Base-by-base conservation (phyloP, 2,113 vertebrate genomes). In the Theropithecus gelada region DNA sequence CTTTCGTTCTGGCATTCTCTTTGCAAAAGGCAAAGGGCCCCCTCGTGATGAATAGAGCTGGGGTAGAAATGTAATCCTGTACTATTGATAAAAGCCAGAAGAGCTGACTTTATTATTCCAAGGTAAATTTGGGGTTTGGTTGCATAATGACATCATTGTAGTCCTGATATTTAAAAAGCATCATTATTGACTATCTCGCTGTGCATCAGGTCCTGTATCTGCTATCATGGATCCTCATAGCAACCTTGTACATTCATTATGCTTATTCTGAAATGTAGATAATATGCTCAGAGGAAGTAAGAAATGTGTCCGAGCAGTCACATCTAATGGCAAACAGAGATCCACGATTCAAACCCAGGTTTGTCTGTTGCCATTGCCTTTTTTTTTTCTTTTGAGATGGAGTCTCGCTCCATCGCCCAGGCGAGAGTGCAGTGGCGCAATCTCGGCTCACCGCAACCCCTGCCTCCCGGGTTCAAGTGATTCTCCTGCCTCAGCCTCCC, bases 1-100 rank as follows among this genome's bases (percentile, higher is more conserved):
- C 88, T 98, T 98, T 98, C 80, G 38, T 98, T 98, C 95, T 98
- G 92, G 73, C 70, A 86, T 48, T 84, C 94, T 97, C 93, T 96
- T 90, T 90, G 90, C 75, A 94, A 94, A 92, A 97, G 93, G 18
- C 32, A 25, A 3, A 80, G 73, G 2, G 13, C 48, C 79, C 75
- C 57, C 30, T 27, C 7, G 0, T 25, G 11, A 52, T 50, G 61
- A 68, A 22, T 45, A 92, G 76, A 30, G 10, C 12, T 38, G 17
- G 40, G 52, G 10, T 27, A 6, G 45, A 73, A 96, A 93, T 1
- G 8, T 64, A 80, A 16, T 18, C n/a, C 6, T 30, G 18, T 16
- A 23, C 35, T 52, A 30, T 22, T 52, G 82, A 45, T 85, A n/a
- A 83, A 73, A 75, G 68, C 6, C 55, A 43, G 43, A 90, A 72